Evolutionary conservation across 2,113 vertebrate species (phyloP).

Genomic region (Bagarius yarrelli): DNA sequence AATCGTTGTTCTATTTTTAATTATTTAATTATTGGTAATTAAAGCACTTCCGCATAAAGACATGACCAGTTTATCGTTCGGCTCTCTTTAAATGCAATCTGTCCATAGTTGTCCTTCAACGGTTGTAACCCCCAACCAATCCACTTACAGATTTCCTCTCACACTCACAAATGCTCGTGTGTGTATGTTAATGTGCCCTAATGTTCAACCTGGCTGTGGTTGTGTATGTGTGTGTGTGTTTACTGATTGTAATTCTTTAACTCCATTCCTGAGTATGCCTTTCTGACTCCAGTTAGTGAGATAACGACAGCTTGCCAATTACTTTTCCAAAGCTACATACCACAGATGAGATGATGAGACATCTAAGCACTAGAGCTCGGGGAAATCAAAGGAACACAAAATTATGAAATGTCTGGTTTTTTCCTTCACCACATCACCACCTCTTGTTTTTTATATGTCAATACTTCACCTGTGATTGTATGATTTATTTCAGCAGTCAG

Average conservation of each 20-base stretch:
- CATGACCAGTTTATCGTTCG: background rate
- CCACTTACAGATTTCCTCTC: constrained; percentile 4
- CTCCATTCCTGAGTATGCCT: constrained; percentile 8
- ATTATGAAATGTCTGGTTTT: background rate
- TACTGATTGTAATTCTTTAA: background rate
- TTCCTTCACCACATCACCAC: background rate
- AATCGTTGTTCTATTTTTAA: background rate
- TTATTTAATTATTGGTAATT: background rate
- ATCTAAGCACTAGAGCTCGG: background rate
- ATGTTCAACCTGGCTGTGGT: background rate
- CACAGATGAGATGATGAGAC: background rate
- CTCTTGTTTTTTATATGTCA: background rate
- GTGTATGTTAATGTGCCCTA: background rate
- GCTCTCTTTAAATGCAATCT: constrained; percentile 20
- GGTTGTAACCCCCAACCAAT: constrained; percentile 9
- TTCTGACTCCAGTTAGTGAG: constrained; percentile 1
- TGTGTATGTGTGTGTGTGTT: background rate
- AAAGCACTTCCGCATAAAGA: background rate
- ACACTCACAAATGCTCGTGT: background rate
- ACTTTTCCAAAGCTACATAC: background rate
- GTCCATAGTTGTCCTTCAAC: constrained; percentile 34
- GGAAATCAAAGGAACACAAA: background rate
- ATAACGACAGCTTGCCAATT: background rate
- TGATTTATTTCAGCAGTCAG: background rate
- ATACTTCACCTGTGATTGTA: background rate